phyloP scores from a whole-genome alignment of 2,888 invertebrate species.

The Thymelicus acteon region DNA sequence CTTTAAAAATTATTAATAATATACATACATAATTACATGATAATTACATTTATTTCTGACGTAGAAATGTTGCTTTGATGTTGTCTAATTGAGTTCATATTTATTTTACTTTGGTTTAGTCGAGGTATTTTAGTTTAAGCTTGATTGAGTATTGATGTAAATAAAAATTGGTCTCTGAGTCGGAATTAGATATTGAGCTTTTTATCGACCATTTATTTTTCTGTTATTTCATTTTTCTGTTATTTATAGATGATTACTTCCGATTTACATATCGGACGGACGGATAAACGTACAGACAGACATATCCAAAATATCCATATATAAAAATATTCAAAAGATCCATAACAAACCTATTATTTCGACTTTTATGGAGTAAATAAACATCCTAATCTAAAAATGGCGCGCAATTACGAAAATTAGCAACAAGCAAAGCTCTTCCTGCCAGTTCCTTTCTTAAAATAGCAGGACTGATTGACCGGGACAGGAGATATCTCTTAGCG shows the following conservation, averaged over 20 bases:
- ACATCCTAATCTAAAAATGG: neutral
- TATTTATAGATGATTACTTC: no score
- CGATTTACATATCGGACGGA: no score
- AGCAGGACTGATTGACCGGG: constrained; percentile 4
- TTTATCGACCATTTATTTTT: no score
- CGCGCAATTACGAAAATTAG: neutral
- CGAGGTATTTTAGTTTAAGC: neutral
- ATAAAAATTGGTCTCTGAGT: no score
- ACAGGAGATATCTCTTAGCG: constrained; percentile 25
- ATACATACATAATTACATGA: no score
- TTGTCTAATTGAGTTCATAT: constrained; percentile 1
- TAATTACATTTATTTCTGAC: neutral
- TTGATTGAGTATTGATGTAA: neutral
- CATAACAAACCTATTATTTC: no score
- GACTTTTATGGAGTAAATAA: no score
- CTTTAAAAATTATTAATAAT: constrained; percentile 11
- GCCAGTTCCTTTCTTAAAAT: constrained; percentile 1
- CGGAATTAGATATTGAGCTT: no score
- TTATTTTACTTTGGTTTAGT: neutral
- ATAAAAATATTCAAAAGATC: no score
- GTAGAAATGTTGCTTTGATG: constrained; percentile 7
- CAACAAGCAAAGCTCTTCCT: neutral
- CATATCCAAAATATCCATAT: no score
- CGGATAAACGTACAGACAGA: no score
- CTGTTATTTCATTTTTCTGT: no score